A percentile compares a stretch with the other conserved stretches of the same genome.
Conservation (phyloP, 1,140 invertebrate species). For the Drosophila subpulchrella region DNA sequence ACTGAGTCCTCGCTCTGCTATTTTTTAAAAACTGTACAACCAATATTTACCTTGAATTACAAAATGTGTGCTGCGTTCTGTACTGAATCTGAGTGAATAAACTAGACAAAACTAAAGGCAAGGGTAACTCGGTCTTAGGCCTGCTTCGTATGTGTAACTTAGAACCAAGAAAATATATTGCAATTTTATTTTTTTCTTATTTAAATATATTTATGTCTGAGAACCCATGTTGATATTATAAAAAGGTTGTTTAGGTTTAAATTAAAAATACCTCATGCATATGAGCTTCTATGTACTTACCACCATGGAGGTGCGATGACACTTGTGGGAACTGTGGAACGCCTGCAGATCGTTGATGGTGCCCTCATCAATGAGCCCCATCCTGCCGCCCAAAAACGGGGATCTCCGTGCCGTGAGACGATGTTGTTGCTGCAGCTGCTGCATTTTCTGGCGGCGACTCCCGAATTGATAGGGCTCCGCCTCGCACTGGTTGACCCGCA, state of each 20-base stretch:
- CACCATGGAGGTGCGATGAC: slow-evolving; percentile 91
- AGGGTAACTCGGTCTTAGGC: not conserved
- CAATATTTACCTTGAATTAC: not conserved
- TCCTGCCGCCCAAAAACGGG: slow-evolving; percentile 28
- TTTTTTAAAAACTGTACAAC: no score
- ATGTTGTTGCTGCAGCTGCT: slow-evolving; percentile 38
- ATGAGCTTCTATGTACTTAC: slow-evolving; percentile 85
- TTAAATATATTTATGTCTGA: no score
- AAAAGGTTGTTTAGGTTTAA: no score
- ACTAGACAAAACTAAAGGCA: not conserved
- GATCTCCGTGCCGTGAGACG: slow-evolving; percentile 3
- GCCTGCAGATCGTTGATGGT: slow-evolving; percentile 86
- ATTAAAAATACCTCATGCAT: no score
- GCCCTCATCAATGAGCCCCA: slow-evolving; percentile 42
- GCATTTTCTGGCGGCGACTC: slow-evolving; percentile 47
- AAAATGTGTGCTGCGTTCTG: not conserved
- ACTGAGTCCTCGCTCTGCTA: no score
- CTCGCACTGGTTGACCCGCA: slow-evolving; percentile 95
- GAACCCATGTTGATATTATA: no score
- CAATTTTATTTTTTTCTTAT: no score
- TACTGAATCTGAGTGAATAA: not conserved
- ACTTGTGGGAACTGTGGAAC: slow-evolving; percentile 94
- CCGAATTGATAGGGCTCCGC: slow-evolving; percentile 67
- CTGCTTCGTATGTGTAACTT: no score
- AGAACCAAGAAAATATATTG: no score